Evolutionary conservation across 2,888 invertebrate genomes (phyloP), one percentile per base, ranked within the genome.

Genomic region (Pterostichus madidus): DNA sequence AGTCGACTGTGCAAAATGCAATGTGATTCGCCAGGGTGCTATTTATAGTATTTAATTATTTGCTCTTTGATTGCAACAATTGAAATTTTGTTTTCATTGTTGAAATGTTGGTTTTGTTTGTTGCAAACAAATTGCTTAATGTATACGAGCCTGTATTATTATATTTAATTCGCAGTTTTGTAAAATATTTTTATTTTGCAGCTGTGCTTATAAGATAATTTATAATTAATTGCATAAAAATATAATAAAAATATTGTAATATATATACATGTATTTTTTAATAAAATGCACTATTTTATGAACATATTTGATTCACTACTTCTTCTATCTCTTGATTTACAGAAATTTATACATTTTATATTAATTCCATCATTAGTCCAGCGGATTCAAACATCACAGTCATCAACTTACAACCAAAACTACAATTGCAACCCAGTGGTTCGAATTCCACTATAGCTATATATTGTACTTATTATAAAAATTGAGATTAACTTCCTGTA

Each of bases 211-310:
- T 68, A 73, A 71, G 24, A 46, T 80, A 73, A 80, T 80, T 80
- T 80, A 80, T 80, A 80, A 56, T 75, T 77, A 68, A 83, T 39
- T 77, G 80, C 77, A 83, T 64, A 53, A 53, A 84, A 71, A 84
- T 79, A 80, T 84, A 82, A 76, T 59, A 82, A 82, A 82, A 32
- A 82, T 76, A 61, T 75, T 59, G 35, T 61, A 82, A 78, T 32
- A 17, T 44, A 17, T 44, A 44, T 71, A 71, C 39, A 56, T 68
- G 68, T 83, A 68, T 68, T 83, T 71, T 83, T 61, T 84, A 84
- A 83, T 59, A 83, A 24, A 76, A 76, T 71, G 77, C 61, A 83
- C 44, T 13, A 79, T 79, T 85, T 86, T 32, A 84, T 86, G 24
- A 84, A 85, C 39, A 83, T 83, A 56, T 64, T 61, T 71, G n/a